phyloP scores from a whole-genome alignment of 2,888 invertebrate genomes.

The Coleophora flavipennella region DNA sequence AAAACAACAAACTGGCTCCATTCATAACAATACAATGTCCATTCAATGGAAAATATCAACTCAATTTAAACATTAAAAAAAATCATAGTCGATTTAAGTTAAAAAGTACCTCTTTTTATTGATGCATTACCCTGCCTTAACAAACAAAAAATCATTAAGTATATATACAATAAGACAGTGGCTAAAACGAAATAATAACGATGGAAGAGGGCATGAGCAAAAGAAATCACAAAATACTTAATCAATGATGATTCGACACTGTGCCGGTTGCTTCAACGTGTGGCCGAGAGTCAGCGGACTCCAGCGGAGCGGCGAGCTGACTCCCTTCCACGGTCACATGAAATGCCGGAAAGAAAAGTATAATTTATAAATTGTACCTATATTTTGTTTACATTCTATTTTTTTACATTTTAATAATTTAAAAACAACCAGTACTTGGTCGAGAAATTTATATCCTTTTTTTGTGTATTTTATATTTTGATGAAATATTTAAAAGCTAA shows the following conservation, averaged over 20 bases:
- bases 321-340: constrained; percentile 59
- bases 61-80: constrained; percentile 69
- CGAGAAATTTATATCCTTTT: constrained; percentile 72
- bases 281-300: constrained; percentile 28
- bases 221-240: constrained; percentile 60
- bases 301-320: constrained; percentile 44
- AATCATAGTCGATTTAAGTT: constrained; percentile 59
- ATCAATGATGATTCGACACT: constrained; percentile 48
- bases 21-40: constrained; percentile 68
- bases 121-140: constrained; percentile 71
- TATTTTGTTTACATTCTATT: constrained; percentile 72
- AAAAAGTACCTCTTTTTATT: constrained; percentile 69
- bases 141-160: constrained; percentile 52
- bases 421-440: constrained; percentile 73
- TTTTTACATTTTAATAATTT: constrained; percentile 74
- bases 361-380: constrained; percentile 73
- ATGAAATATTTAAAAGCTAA: constrained; percentile 73
- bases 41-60: constrained; percentile 69
- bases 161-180: constrained; percentile 65
- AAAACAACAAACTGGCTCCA: constrained; percentile 65
- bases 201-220: constrained; percentile 69
- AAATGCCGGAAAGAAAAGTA: constrained; percentile 71
- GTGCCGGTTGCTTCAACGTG: constrained; percentile 37
- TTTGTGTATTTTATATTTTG: constrained; percentile 73
- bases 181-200: constrained; percentile 61